Conservation (phyloP, 2,113 vertebrate species). For the Hipposideros armiger region DNA sequence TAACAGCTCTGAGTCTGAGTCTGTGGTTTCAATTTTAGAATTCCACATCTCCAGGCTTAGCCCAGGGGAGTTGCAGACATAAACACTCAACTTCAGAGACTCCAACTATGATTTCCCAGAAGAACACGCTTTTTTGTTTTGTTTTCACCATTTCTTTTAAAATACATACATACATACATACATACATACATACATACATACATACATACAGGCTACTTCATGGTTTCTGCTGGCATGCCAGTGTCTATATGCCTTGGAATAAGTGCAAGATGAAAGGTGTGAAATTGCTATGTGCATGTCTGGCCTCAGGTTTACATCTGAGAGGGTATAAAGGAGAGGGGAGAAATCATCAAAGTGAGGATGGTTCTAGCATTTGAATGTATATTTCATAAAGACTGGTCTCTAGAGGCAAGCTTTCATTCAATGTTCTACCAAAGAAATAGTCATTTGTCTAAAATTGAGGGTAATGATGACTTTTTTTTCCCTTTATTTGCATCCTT, state of each 20-base stretch:
- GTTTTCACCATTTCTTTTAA: slow-evolving; percentile 13
- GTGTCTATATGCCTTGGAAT: background rate
- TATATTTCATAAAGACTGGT: background rate
- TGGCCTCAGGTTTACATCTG: background rate
- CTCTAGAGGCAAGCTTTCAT: background rate
- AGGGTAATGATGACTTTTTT: background rate
- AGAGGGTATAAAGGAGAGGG: background rate
- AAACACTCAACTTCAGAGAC: background rate
- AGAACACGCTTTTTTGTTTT: background rate
- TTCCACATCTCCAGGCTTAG: background rate
- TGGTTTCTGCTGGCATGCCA: background rate
- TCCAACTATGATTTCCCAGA: background rate
- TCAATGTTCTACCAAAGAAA: background rate
- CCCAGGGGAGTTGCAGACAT: too few species aligned
- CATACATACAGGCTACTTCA: background rate
- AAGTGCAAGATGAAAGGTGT: background rate
- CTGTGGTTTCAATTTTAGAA: background rate
- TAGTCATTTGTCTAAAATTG: background rate
- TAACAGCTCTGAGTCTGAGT: background rate
- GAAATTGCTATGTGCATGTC: background rate
- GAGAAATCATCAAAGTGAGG: background rate
- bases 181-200: too few species aligned
- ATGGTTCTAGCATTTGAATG: background rate
- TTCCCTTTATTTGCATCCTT: background rate
- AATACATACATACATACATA: too few species aligned